Evolutionary conservation across 2,113 vertebrate genomes (phyloP).

Genomic region (Porphyrio hochstetteri): DNA sequence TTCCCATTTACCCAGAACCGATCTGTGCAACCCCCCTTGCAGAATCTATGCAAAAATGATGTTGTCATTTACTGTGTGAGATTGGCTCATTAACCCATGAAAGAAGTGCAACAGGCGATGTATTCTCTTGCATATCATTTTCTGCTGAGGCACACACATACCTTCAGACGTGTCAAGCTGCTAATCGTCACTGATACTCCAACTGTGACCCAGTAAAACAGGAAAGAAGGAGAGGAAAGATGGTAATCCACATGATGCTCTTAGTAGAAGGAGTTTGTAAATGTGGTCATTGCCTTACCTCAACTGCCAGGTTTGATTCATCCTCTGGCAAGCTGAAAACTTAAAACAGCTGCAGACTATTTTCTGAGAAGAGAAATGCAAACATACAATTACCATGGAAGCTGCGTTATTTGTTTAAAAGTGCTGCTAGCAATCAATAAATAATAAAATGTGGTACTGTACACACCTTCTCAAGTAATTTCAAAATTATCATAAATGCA

Average conservation of each 20-base stretch:
- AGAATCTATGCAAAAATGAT: neutral
- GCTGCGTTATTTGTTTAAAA: neutral
- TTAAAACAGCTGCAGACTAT: neutral
- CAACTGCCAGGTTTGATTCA: neutral
- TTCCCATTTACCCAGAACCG: neutral
- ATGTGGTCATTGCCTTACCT: neutral
- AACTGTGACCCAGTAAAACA: neutral
- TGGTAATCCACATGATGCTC: neutral
- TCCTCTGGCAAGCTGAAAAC: neutral
- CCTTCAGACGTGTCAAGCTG: neutral
- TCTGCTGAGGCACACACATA: neutral
- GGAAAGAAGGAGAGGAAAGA: neutral
- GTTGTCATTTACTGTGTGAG: neutral
- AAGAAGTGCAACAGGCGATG: neutral
- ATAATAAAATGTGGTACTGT: neutral
- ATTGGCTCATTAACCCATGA: neutral
- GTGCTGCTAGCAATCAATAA: neutral
- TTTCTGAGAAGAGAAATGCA: neutral
- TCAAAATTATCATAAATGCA: neutral
- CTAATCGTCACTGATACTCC: rapidly evolving
- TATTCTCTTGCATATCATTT: neutral
- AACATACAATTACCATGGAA: neutral
- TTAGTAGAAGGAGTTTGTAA: neutral
- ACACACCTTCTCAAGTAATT: neutral
- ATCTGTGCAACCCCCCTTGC: neutral